phyloP scores from a whole-genome alignment of 2,797 vertebrate species.

The Gadopsis marmoratus region DNA sequence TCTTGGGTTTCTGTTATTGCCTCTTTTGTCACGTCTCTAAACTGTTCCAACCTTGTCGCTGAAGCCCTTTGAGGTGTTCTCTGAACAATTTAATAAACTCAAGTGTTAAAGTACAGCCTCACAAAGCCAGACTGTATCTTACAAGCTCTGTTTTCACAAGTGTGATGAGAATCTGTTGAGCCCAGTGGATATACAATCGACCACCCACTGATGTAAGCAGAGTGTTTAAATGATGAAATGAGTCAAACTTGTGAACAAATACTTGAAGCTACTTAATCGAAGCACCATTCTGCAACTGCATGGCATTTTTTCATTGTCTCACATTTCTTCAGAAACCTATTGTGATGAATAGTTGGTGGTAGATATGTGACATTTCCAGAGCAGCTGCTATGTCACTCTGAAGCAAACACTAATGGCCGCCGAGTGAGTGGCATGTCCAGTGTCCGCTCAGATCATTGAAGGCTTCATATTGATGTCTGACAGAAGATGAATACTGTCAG shows the following conservation, averaged over 20 bases:
- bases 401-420: conserved; percentile 39
- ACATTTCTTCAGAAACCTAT: background rate
- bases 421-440: conserved; percentile 16
- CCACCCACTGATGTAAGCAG: background rate
- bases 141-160: conserved; percentile 1
- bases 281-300: background rate
- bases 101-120: conserved; percentile 17
- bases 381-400: conserved; percentile 18
- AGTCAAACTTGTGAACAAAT: background rate
- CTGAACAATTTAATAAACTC: conserved; percentile 27
- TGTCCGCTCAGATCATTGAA: conserved; percentile 30
- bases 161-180: background rate
- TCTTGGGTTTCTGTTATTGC: background rate
- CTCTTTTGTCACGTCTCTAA: too few species aligned
- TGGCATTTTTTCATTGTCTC: background rate
- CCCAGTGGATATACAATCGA: background rate
- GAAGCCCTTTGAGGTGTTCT: conserved; percentile 12
- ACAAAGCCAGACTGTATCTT: conserved; percentile 5
- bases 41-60: background rate
- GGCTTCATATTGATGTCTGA: conserved; percentile 25
- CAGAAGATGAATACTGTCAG: conserved; percentile 44
- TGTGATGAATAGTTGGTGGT: background rate
- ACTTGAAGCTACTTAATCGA: too few species aligned
- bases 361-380: conserved; percentile 25
- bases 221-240: conserved; percentile 12